Base-by-base conservation (phyloP, 2,797 vertebrate genomes). In the Glossophaga mutica region DNA sequence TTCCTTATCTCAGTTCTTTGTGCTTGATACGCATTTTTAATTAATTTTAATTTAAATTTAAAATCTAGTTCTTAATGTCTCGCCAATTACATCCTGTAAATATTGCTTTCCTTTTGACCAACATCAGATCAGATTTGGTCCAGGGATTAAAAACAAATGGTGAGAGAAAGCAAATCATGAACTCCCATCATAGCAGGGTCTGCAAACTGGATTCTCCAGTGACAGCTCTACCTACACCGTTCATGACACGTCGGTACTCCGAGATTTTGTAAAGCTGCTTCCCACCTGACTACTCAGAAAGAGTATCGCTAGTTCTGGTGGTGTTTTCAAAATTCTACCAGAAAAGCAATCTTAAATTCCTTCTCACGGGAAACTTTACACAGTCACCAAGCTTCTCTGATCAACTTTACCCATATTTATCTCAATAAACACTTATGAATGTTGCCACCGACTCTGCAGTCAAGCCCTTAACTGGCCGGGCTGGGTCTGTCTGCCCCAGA, bases 221-320 rank as follows among this genome's bases (percentile, higher is more conserved):
- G 16, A 50, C 11, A 3, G 3, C 5, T 21, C 16, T 4, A 18
- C 11, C 24, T 0, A 11, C 26, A 9, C 24, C 0, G 34, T 9
- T 2, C 1, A n/a, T 7, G 48, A 10, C 34, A 3, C 5, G 2
- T 3, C 1, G 0, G 5, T 14, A 18, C 2, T 11, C 59, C 5
- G 26, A 2, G 46, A 5, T 14, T 71, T 12, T 1, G 0, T 1
- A 16, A 22, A 48, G 67, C 42, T 44, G 42, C 34, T n/a, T 12
- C 65, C 78, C 18, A 1, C 15, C 67, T 59, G 37, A 4, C 8
- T 6, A 4, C 48, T 48, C 44, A 29, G 4, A 57, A 57, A 12
- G 11, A 62, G 26, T 0, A 3, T 2, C 39, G n/a, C 76, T 50
- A 3, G 16, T 44, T 83, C 68, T 21, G 32, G 50, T 9, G 0